Evolutionary conservation across 1,140 invertebrate genomes (phyloP).

Genomic region (Oryzaephilus surinamensis): DNA sequence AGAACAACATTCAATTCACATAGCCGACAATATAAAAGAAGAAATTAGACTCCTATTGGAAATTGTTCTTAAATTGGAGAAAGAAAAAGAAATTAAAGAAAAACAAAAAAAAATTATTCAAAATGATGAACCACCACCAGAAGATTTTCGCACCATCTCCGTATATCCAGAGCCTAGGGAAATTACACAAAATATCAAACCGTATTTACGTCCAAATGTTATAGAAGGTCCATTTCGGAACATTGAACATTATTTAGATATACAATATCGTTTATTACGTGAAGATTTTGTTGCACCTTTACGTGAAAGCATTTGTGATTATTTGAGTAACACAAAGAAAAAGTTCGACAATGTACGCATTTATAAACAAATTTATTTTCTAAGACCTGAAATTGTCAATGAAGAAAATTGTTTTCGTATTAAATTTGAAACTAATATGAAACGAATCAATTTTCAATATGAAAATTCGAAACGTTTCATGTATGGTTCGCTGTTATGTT

Average conservation of each 20-base stretch:
- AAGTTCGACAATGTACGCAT: constrained; percentile 28
- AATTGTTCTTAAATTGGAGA: constrained; percentile 25
- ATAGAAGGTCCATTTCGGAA: constrained; percentile 48
- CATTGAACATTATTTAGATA: constrained; percentile 63
- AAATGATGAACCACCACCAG: constrained; percentile 34
- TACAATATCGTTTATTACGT: constrained; percentile 62
- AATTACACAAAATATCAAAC: constrained; percentile 19
- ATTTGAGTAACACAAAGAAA: constrained; percentile 20
- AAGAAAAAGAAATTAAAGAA: constrained; percentile 19
- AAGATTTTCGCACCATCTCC: constrained; percentile 38
- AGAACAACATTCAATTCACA: constrained; percentile 27
- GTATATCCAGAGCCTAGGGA: constrained; percentile 36
- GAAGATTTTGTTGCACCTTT: constrained; percentile 62
- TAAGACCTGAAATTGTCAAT: constrained; percentile 17
- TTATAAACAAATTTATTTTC: constrained; percentile 19
- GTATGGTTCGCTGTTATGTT: constrained; percentile 59
- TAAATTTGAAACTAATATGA: constrained; percentile 15
- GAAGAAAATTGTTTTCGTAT: constrained; percentile 18
- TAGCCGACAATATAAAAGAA: constrained; percentile 28
- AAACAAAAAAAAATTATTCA: constrained; percentile 1
- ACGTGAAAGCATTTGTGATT: constrained; percentile 41
- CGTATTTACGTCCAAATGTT: constrained; percentile 40
- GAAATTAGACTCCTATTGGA: constrained; percentile 30
- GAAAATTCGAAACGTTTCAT: constrained; percentile 49
- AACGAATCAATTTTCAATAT: constrained; percentile 23